Percentiles rank a stretch among this genome's conserved stretches.
phyloP scores from a whole-genome alignment of 2,888 invertebrate genomes.

The Agonopterix heracliana region DNA sequence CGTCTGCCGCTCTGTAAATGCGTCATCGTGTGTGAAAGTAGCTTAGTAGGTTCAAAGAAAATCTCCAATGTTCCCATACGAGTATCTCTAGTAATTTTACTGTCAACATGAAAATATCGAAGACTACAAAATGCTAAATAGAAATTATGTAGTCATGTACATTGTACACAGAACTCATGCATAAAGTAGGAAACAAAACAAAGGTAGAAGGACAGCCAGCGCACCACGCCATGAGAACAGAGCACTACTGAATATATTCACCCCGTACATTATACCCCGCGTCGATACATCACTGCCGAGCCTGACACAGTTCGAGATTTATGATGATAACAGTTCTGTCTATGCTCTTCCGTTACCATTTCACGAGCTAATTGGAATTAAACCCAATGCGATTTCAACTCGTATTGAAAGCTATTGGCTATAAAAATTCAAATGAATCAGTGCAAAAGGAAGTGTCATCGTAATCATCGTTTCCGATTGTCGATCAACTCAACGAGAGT shows the following conservation, averaged over 20 bases:
- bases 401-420: not conserved
- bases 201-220: not conserved
- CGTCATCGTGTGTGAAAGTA: too few species aligned
- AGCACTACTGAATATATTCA: not conserved
- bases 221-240: not conserved
- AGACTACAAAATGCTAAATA: too few species aligned
- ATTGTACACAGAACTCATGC: too few species aligned
- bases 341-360: constrained; percentile 11
- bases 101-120: too few species aligned
- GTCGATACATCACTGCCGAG: constrained; percentile 12
- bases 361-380: constrained; percentile 10
- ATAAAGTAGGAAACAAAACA: not conserved
- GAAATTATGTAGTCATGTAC: too few species aligned
- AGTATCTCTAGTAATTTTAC: too few species aligned
- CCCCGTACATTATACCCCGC: constrained; percentile 5
- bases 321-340: constrained; percentile 9
- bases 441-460: constrained; percentile 16
- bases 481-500: constrained; percentile 40
- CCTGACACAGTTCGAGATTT: constrained; percentile 10
- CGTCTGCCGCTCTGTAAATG: too few species aligned
- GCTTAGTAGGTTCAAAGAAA: too few species aligned
- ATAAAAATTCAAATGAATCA: constrained; percentile 7
- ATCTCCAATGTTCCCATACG: too few species aligned
- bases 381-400: constrained; percentile 3
- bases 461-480: constrained; percentile 33